These are phyloP conservation scores for Amphiduros pacificus DNA, from an alignment of 2,888 invertebrate genomes.

Conservation along the genomic window DNA sequence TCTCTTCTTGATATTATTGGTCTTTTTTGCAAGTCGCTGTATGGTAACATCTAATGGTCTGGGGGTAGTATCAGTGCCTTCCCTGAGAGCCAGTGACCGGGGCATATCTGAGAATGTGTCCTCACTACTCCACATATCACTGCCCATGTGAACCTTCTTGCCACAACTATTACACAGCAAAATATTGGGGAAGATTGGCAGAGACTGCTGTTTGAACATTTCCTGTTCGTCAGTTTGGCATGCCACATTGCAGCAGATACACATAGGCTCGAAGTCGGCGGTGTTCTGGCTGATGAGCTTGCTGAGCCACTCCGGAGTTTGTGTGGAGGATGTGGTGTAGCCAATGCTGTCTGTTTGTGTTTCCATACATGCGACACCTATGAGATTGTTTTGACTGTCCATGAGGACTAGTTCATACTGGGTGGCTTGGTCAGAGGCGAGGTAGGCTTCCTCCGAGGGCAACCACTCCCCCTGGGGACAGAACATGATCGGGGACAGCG, in stretches of 20 bases:
- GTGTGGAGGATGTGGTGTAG: not conserved
- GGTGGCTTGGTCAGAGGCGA: not conserved
- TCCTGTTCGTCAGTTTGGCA: too few relatives aligned
- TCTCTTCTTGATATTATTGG: conserved; percentile 2
- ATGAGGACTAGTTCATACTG: not conserved
- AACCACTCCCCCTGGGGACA: not conserved
- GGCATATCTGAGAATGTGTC: too few relatives aligned
- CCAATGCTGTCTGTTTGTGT: not conserved
- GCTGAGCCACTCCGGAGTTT: not conserved
- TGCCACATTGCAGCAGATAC: too few relatives aligned
- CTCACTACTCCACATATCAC: too few relatives aligned
- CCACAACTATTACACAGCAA: too few relatives aligned
- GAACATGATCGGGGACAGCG: conserved; percentile 11
- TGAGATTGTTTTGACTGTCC: not conserved
- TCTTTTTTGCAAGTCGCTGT: conserved; percentile 7
- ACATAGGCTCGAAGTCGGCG: too few relatives aligned
- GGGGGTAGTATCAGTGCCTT: not conserved
- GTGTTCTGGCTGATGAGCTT: too few relatives aligned
- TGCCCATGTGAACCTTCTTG: too few relatives aligned
- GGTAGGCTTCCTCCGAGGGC: not conserved
- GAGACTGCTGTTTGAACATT: too few relatives aligned
- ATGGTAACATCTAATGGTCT: conserved; percentile 9
- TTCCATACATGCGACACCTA: too few relatives aligned
- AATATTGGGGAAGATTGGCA: too few relatives aligned
- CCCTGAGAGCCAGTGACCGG: not conserved